Base-by-base conservation (phyloP, 2,113 vertebrate genomes). In the Elephantulus edwardii region DNA sequence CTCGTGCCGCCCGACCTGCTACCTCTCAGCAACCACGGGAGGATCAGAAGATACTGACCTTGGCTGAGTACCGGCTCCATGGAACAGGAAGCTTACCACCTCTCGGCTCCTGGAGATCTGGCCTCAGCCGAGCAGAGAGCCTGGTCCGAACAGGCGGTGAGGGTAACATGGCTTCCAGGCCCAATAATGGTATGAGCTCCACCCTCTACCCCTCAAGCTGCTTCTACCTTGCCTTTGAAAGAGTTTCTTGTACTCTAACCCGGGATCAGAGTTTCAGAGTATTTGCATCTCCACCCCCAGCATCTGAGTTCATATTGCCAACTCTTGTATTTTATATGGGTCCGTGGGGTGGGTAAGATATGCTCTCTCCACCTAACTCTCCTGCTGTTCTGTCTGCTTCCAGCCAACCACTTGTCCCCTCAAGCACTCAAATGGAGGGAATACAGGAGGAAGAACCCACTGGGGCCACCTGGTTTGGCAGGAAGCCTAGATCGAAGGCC, bases 391-490 rank as follows among this genome's bases (percentile, higher is more conserved):
- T 80, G 38, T 91, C 60, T 88, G 35, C 93, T 91, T 94, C 83
- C 93, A 99, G 99, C 98, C 3, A 98, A 99, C 96, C 99, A 99
- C 97, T 98, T 99, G 76, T 99, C 99, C 78, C 99, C 99, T 2
- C 99, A 99, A 98, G 98, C 99, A 0, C 98, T 99, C 94, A 99
- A 99, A 96, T 99, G 99, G 99, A 98, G 98, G 79, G 99, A 99
- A 93, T 99, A 99, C 96, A 98, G 99, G 58, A 98, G 98, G 38
- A 98, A 98, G 95, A 99, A 99, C 97, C 99, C 99, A 20, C 96
- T 99, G 93, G 98, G 98, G 72, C 97, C 98, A 93, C 98, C 99
- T 80, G 97, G 97, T 1, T 82, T 96, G 95, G 97, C 84, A 8
- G 97, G 95, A 88, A 97, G 94, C 96, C 95, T 98, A 93, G 98